Base-by-base conservation (phyloP, 2,888 invertebrate genomes). In the Aspidiotus destructor region DNA sequence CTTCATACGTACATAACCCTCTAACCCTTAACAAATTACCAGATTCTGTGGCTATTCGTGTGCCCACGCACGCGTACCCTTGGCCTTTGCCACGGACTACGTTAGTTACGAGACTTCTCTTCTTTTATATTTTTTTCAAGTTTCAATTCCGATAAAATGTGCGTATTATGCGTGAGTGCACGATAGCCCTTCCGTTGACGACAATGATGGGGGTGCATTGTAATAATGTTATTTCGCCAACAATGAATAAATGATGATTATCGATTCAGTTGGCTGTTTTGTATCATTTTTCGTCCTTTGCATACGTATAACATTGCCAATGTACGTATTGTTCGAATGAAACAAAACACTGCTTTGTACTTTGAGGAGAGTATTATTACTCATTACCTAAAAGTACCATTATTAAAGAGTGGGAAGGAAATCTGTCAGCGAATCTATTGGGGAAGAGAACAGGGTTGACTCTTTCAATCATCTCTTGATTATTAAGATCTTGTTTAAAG, bases 1-100 rank as follows among this genome's bases (percentile, higher is more conserved):
- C 42, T 64, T 55, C 54, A 64, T 64, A 54, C 16, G 64, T 52
- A 52, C 5, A 15, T 41, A 40, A 60, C n/a, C 10, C 60, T n/a
- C 60, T 64, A 64, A 41, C 55, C 64, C 64, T 64, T 64, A 64
- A 55, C 64, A 64, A 64, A 64, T 64, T 64, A 64, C 64, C 64
- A 54, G 57, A 64, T 64, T 64, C 64, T 64, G 64, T 13, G 64
- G 64, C 55, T 41, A 64, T 55, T 54, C 57, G 53, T 64, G 41
- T 54, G 55, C 64, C 64, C 17, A 64, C 55, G 41, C 64, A 40
- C 10, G 28, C 28, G 28, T 28, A 28, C 28, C 28, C 28, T 28
- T 3, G 42, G 42, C 42, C n/a, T n/a, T n/a, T n/a, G n/a, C n/a
- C n/a, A n/a, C 55, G 55, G 15, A 54, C 3, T 13, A 28, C 28